phyloP scores from a whole-genome alignment of 1,140 invertebrate species.

The Ectropis grisescens region DNA sequence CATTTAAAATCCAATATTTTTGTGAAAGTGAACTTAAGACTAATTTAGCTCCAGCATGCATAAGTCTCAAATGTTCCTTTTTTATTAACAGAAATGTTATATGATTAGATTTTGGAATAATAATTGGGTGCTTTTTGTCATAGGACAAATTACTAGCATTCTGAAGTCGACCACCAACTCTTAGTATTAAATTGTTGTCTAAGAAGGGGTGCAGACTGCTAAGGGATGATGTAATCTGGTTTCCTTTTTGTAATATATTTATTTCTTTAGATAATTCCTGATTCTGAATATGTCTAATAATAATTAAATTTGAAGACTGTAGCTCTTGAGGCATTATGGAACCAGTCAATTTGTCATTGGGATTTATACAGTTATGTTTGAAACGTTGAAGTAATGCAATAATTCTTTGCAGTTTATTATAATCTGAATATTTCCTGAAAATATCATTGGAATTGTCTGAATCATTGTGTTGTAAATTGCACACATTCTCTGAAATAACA shows the following conservation, averaged over 20 bases:
- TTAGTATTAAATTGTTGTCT: conserved; percentile 13
- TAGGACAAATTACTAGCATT: conserved; percentile 13
- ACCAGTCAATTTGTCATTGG: too few relatives aligned
- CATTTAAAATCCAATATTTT: conserved; percentile 26
- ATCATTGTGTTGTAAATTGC: too few relatives aligned
- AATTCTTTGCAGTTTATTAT: too few relatives aligned
- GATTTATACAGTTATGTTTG: too few relatives aligned
- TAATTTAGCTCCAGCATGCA: conserved; percentile 19
- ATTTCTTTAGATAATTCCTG: conserved; percentile 7
- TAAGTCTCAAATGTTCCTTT: conserved; percentile 15
- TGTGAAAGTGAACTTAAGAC: conserved; percentile 12
- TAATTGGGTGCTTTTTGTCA: conserved; percentile 20
- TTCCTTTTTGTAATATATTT: conserved; percentile 1
- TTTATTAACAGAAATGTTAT: conserved; percentile 21
- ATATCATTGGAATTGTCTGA: too few relatives aligned
- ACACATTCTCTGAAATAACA: too few relatives aligned
- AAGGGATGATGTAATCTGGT: conserved; percentile 4
- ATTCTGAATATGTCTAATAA: conserved; percentile 8
- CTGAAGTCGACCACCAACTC: conserved; percentile 33
- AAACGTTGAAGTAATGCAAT: too few relatives aligned
- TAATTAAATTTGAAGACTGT: conserved; percentile 1
- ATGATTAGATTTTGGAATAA: conserved; percentile 15
- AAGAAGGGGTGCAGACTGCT: conserved; percentile 16
- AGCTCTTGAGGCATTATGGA: conserved; percentile 2
- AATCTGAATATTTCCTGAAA: too few relatives aligned